A percentile compares a stretch with the other conserved stretches of the same genome.
phyloP scores from a whole-genome alignment of 2,888 invertebrate genomes.

The Boloria selene region DNA sequence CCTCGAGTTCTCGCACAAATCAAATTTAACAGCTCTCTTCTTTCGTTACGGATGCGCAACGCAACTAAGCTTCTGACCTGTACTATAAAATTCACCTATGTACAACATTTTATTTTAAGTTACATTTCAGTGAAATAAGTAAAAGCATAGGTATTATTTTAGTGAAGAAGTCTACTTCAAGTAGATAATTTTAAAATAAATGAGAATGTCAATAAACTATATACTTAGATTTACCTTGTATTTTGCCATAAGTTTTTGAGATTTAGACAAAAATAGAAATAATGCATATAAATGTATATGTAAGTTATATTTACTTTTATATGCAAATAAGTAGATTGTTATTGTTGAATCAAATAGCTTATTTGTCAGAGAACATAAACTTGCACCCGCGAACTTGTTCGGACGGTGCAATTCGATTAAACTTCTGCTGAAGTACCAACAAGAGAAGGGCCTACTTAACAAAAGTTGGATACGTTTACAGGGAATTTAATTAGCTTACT shows the following conservation, averaged over 20 bases:
- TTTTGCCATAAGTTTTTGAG: background rate
- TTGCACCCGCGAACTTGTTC: constrained; percentile 58
- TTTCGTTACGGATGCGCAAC: constrained; percentile 62
- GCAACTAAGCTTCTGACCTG: constrained; percentile 52
- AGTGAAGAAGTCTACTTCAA: too few species aligned
- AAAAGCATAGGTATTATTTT: too few species aligned
- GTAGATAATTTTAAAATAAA: too few species aligned
- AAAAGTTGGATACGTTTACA: constrained; percentile 66
- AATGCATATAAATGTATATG: too few species aligned
- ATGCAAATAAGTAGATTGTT: constrained; percentile 6
- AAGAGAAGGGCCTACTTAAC: constrained; percentile 70
- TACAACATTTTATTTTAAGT: constrained; percentile 5
- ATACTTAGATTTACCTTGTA: background rate
- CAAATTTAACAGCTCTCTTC: constrained; percentile 78
- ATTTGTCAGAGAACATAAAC: constrained; percentile 74
- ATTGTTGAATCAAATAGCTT: constrained; percentile 61
- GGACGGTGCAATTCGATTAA: constrained; percentile 79
- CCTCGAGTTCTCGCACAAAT: constrained; percentile 67
- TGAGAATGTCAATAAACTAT: too few species aligned
- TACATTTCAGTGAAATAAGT: too few species aligned
- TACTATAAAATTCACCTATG: constrained; percentile 21
- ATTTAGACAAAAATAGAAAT: background rate
- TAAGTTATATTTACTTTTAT: too few species aligned
- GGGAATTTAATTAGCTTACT: constrained; percentile 76
- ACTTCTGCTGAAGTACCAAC: constrained; percentile 69